Conservation (phyloP, 2,113 vertebrate species). For the Geococcyx californianus region DNA sequence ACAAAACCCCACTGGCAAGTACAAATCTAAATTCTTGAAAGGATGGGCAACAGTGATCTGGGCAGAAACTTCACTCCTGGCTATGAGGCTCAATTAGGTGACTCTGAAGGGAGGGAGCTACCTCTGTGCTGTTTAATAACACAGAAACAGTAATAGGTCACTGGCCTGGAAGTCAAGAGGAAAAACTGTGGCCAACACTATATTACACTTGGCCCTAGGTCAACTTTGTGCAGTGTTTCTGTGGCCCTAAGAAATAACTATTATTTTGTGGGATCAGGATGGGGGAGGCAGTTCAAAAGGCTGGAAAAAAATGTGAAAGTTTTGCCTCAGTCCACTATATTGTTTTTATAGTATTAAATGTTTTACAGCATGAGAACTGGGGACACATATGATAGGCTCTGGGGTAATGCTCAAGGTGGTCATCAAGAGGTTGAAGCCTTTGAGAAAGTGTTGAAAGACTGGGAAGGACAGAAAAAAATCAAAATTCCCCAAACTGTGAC, state of each 20-base stretch:
- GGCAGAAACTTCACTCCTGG: not conserved
- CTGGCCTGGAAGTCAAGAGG: not conserved
- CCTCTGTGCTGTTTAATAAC: not conserved
- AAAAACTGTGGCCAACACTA: not conserved
- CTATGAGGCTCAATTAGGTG: not conserved
- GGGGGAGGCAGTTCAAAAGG: not conserved
- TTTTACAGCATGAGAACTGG: not conserved
- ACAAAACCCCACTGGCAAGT: not conserved
- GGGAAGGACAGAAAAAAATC: not conserved
- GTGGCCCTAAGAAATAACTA: not conserved
- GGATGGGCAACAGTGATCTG: not conserved
- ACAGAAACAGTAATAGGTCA: not conserved
- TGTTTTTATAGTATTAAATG: not conserved
- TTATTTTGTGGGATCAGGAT: not conserved
- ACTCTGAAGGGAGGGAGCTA: not conserved
- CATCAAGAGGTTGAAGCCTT: not conserved
- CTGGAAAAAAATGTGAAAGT: not conserved
- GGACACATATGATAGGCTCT: not conserved
- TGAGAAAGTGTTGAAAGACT: not conserved
- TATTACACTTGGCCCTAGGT: not conserved
- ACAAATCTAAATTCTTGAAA: not conserved
- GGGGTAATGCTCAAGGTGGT: not conserved
- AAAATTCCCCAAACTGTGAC: not conserved
- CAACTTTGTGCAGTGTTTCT: not conserved
- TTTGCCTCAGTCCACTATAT: not conserved